Conservation (phyloP, 2,888 invertebrate genomes). For the Phyllotreta cruciferae region DNA sequence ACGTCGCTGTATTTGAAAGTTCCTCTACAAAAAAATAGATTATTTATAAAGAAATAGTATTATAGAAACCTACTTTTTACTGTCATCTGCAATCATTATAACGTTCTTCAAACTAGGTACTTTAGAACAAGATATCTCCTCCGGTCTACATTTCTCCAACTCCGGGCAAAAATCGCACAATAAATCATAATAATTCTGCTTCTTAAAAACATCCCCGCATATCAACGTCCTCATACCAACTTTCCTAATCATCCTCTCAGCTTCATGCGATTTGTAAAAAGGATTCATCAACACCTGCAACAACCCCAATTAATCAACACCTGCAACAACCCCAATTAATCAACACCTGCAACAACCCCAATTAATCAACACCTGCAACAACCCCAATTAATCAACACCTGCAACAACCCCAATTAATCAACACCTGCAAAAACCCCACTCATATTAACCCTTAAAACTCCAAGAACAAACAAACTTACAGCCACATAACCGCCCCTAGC, state of each 20-base stretch:
- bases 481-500: slow-evolving; percentile 75
- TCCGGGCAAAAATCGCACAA: slow-evolving; percentile 68
- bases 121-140: slow-evolving; percentile 60
- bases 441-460: no score
- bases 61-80: slow-evolving; percentile 61
- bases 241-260: slow-evolving; percentile 76
- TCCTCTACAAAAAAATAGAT: slow-evolving; percentile 57
- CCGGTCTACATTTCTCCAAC: slow-evolving; percentile 60
- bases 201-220: slow-evolving; percentile 67
- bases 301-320: no score
- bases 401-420: no score
- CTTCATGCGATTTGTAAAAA: slow-evolving; percentile 72
- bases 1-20: slow-evolving; percentile 59
- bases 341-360: no score
- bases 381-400: no score
- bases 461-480: slow-evolving; percentile 59
- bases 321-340: no score
- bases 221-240: slow-evolving; percentile 73
- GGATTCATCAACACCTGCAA: slow-evolving; percentile 84
- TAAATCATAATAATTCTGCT: slow-evolving; percentile 72
- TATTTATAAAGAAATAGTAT: slow-evolving; percentile 13
- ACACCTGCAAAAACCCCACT: no score
- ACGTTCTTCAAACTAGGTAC: slow-evolving; percentile 64
- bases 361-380: no score
- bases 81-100: slow-evolving; percentile 65